Conservation (phyloP, 2,888 invertebrate species). For the Agrilus mali region DNA sequence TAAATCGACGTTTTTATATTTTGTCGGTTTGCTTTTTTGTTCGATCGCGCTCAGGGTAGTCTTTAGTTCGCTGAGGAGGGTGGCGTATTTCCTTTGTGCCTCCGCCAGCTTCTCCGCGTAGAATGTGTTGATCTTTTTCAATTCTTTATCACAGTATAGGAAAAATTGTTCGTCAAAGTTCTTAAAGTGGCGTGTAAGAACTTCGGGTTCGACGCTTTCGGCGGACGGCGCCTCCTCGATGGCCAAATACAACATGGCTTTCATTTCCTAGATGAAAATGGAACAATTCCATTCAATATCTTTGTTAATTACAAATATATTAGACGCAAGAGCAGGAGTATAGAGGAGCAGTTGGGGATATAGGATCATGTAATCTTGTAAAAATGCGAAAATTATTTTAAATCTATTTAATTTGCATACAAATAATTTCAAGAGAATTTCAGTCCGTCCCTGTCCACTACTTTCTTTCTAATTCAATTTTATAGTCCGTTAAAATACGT, state of each 20-base stretch:
- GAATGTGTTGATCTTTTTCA: constrained; percentile 81
- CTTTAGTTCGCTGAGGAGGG: constrained; percentile 57
- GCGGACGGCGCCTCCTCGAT: constrained; percentile 66
- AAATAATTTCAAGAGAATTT: no score
- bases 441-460: no score
- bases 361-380: no score
- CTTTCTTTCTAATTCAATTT: no score
- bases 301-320: no score
- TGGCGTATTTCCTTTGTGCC: constrained; percentile 68
- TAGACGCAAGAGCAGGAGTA: no score
- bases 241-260: constrained; percentile 67
- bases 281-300: no score
- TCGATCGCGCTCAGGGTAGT: constrained; percentile 29
- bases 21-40: constrained; percentile 17
- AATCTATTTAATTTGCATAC: no score
- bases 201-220: constrained; percentile 59
- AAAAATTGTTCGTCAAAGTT: constrained; percentile 79
- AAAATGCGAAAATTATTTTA: no score
- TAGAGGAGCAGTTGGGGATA: no score
- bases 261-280: constrained; percentile 53
- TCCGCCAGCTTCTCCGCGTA: constrained; percentile 83
- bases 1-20: constrained; percentile 22
- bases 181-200: constrained; percentile 57
- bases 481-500: no score
- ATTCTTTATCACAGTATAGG: constrained; percentile 71